phyloP scores from a whole-genome alignment of 1,140 invertebrate genomes.

The Drosophila pallidifrons region DNA sequence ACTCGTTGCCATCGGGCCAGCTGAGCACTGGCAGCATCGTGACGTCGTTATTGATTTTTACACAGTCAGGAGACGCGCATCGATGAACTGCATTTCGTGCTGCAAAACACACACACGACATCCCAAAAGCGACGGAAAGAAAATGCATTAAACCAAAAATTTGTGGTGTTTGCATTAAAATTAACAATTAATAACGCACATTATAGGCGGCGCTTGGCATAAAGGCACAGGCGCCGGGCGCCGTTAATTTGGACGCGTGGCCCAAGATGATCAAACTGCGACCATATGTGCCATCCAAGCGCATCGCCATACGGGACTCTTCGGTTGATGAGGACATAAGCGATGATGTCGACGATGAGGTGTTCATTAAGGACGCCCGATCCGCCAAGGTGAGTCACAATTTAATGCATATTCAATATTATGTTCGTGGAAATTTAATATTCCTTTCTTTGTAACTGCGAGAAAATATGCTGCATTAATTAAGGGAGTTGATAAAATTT shows the following conservation, averaged over 20 bases:
- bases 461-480: no score
- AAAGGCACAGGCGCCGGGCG: constrained; percentile 12
- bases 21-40: constrained; percentile 53
- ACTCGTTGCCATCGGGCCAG: constrained; percentile 39
- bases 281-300: constrained; percentile 84
- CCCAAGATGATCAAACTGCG: constrained; percentile 83
- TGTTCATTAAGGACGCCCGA: constrained; percentile 91
- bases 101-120: constrained; percentile 32
- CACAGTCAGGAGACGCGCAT: constrained; percentile 61
- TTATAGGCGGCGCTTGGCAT: constrained; percentile 28
- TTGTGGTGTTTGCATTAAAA: neutral
- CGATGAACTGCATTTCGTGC: constrained; percentile 48
- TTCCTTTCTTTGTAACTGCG: no score
- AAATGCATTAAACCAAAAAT: constrained; percentile 27
- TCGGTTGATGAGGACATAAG: constrained; percentile 84
- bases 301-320: constrained; percentile 82
- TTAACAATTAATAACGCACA: constrained; percentile 2
- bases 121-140: neutral
- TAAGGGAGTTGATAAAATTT: no score
- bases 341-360: constrained; percentile 91
- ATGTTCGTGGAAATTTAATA: no score
- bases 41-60: constrained; percentile 77
- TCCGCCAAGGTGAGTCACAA: constrained; percentile 80
- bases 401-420: neutral
- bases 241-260: constrained; percentile 29